phyloP scores from a whole-genome alignment of 2,797 vertebrate species.

The Otus scops region DNA sequence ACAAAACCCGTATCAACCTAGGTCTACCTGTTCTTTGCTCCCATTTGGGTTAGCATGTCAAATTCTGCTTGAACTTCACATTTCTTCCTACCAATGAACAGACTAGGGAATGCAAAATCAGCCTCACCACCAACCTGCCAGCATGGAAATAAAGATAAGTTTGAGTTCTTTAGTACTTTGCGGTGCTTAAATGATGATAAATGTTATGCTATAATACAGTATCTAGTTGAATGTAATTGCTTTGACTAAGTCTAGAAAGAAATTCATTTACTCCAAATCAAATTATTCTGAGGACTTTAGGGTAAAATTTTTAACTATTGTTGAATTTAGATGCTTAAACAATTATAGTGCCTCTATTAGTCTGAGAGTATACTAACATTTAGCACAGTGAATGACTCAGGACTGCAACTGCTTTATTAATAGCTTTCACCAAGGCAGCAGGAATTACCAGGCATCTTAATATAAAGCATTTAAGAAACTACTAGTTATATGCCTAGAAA shows the following conservation, averaged over 20 bases:
- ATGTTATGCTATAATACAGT: background rate
- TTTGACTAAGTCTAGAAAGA: conserved; percentile 25
- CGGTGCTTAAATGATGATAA: conserved; percentile 28
- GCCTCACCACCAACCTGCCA: background rate
- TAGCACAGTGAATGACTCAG: background rate
- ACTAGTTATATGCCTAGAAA: background rate
- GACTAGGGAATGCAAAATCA: background rate
- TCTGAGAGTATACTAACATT: background rate
- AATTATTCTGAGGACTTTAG: background rate
- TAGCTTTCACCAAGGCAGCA: background rate
- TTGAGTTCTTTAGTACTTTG: background rate
- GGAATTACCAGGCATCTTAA: background rate
- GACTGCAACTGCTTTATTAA: background rate
- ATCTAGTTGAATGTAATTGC: background rate
- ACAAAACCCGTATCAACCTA: rapidly evolving
- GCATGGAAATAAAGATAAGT: conserved; percentile 23
- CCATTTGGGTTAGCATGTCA: background rate
- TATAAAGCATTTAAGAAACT: background rate
- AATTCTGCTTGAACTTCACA: background rate
- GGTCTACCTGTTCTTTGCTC: background rate
- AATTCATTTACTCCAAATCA: conserved; percentile 35
- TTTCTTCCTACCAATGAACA: background rate
- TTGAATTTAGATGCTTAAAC: background rate
- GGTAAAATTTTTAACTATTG: background rate
- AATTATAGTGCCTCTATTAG: background rate